Base-by-base conservation (phyloP, 1,140 invertebrate genomes). In the Magallana angulata region DNA sequence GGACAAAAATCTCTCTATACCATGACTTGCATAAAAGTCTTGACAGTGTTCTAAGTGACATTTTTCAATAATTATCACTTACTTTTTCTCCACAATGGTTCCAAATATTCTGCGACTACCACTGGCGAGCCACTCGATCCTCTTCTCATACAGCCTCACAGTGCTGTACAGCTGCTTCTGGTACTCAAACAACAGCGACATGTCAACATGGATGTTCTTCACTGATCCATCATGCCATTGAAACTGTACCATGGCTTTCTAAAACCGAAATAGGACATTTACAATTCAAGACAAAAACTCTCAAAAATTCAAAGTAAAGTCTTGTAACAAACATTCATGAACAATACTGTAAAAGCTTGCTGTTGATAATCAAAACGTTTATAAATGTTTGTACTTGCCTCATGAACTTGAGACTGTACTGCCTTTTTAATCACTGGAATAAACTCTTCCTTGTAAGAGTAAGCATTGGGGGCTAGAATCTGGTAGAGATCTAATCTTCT, bases 351-450 rank as follows among this genome's bases (percentile, higher is more conserved):
- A 48, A 48, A 48, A 48, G 36, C 36, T 48, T 48, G 36, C 36
- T 48, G 36, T 48, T 48, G 36, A 48, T 48, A 48, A 48, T 48
- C 36, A 48, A 80, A 14, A 5, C 30, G 30, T 7, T 80, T 5
- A 24, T 36, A 18, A 11, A 80, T 16, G 14, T 80, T 80, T 30
- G 8, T 30, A 30, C 9, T 56, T 18, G 93, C 93, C 92, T 94
- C 94, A 92, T 95, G 92, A n/a, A 95, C 94, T 90, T 94, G 94
- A n/a, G 94, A 95, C 87, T 94, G 93, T 0, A 95, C 95, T 86
- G 93, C 94, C 89, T 94, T 94, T 80, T 94, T 93, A 36, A 95
- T 94, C 24, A 95, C 92, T 7, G 94, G 94, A 58, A 95, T 93
- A 87, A 94, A 95, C 68, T 95, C 94, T 89, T 95, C 94, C 62